These are phyloP conservation scores for Atherix ibis DNA, from an alignment of 2,888 invertebrate genomes.

Conservation along the genomic window DNA sequence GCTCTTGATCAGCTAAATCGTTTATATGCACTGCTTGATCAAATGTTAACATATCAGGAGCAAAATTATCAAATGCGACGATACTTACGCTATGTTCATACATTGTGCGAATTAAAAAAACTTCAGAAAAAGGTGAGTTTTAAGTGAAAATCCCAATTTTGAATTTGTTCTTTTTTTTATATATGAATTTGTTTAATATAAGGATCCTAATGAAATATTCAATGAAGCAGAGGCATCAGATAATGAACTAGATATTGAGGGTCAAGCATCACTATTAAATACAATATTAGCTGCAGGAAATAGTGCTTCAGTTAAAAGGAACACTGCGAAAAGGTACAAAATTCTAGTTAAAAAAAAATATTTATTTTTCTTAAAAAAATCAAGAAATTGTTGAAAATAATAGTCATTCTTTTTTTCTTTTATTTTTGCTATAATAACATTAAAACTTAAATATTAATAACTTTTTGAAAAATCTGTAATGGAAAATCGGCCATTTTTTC, in stretches of 20 bases:
- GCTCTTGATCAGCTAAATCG: constrained; percentile 67
- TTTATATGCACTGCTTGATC: constrained; percentile 59
- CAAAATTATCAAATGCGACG: constrained; percentile 53
- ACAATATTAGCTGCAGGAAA: constrained; percentile 42
- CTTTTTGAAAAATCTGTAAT: no score
- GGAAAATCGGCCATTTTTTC: no score
- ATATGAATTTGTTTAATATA: background rate
- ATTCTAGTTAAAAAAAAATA: no score
- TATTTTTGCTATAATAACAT: no score
- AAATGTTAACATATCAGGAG: constrained; percentile 53
- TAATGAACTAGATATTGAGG: constrained; percentile 43
- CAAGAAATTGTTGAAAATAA: no score
- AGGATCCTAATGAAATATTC: constrained; percentile 12
- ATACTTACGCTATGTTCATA: constrained; percentile 54
- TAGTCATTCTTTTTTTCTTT: no score
- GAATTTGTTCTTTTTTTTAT: background rate
- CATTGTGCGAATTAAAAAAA: constrained; percentile 46
- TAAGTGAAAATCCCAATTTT: background rate
- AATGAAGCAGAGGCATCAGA: constrained; percentile 33
- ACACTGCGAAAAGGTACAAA: constrained; percentile 33
- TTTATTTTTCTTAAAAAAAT: no score
- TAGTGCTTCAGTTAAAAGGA: constrained; percentile 36
- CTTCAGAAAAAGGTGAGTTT: constrained; percentile 35
- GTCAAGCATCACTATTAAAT: constrained; percentile 43
- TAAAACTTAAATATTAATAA: no score